These are phyloP conservation scores for Altica lythri DNA, from an alignment of 2,888 invertebrate genomes.

Conservation along the genomic window DNA sequence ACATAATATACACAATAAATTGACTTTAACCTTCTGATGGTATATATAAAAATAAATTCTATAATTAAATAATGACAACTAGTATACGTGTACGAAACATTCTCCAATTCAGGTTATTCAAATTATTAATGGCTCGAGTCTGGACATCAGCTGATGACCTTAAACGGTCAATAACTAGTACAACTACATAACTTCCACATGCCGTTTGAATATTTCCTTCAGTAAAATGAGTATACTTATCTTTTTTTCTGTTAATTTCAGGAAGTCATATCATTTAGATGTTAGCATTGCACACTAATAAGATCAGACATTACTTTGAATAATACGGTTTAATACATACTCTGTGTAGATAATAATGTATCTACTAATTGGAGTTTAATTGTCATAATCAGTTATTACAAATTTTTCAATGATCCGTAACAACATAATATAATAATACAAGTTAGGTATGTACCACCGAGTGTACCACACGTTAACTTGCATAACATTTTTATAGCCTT, in stretches of 20 bases:
- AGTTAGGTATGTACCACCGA: too few species aligned
- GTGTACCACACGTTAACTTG: slow-evolving; percentile 1
- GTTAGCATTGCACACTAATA: too few species aligned
- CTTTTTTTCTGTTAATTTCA: slow-evolving; percentile 6
- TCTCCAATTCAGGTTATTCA: slow-evolving; percentile 15
- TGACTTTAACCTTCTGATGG: too few species aligned
- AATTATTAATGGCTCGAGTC: slow-evolving; percentile 10
- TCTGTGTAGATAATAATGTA: neutral
- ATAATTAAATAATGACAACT: slow-evolving; percentile 6
- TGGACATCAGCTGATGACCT: slow-evolving; percentile 13
- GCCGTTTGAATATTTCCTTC: slow-evolving; percentile 10
- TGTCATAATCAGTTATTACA: slow-evolving; percentile 1
- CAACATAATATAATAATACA: neutral
- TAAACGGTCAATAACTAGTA: slow-evolving; percentile 16
- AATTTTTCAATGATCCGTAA: slow-evolving; percentile 5
- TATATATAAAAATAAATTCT: neutral
- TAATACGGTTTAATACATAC: neutral
- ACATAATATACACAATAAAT: too few species aligned
- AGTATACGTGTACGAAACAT: slow-evolving; percentile 2
- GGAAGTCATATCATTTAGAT: slow-evolving; percentile 4
- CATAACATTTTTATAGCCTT: slow-evolving; percentile 1
- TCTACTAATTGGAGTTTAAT: neutral
- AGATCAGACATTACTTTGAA: neutral
- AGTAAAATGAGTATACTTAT: neutral
- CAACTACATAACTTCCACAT: slow-evolving; percentile 16